Conservation (phyloP, 2,797 vertebrate species). For the Philypnodon macrostomus region DNA sequence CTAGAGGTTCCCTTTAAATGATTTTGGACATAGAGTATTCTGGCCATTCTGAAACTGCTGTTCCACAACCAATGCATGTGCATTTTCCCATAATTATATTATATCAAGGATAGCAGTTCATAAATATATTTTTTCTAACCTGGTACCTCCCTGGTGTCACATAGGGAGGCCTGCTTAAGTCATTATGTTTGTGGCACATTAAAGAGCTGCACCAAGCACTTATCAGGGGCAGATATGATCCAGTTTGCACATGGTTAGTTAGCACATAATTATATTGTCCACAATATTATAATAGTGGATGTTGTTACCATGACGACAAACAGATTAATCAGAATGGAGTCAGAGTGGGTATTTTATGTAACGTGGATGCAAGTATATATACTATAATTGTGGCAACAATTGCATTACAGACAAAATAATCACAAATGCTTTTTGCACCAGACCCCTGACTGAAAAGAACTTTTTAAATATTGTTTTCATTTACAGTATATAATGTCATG, state of each 20-base stretch:
- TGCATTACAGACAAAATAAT: too few species aligned
- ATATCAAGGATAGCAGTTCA: too few species aligned
- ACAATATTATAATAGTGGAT: too few species aligned
- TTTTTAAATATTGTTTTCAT: too few species aligned
- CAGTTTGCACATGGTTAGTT: background rate
- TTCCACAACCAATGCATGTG: background rate
- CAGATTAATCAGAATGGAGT: background rate
- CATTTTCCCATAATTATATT: too few species aligned
- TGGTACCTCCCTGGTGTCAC: too few species aligned
- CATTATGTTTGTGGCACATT: background rate
- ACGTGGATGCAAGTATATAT: too few species aligned
- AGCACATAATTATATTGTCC: too few species aligned
- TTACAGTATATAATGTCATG: background rate
- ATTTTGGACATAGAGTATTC: slow-evolving; percentile 4
- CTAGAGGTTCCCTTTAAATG: slow-evolving; percentile 61
- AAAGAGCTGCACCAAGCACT: background rate
- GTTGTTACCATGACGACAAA: slow-evolving; percentile 7
- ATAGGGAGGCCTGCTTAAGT: too few species aligned
- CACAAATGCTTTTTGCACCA: too few species aligned
- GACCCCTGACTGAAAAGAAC: background rate
- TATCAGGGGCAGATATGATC: background rate
- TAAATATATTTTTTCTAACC: too few species aligned
- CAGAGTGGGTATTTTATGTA: background rate
- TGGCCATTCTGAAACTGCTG: background rate
- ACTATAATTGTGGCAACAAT: too few species aligned